phyloP scores from a whole-genome alignment of 2,113 vertebrate genomes.

The Spheniscus mendiculus region DNA sequence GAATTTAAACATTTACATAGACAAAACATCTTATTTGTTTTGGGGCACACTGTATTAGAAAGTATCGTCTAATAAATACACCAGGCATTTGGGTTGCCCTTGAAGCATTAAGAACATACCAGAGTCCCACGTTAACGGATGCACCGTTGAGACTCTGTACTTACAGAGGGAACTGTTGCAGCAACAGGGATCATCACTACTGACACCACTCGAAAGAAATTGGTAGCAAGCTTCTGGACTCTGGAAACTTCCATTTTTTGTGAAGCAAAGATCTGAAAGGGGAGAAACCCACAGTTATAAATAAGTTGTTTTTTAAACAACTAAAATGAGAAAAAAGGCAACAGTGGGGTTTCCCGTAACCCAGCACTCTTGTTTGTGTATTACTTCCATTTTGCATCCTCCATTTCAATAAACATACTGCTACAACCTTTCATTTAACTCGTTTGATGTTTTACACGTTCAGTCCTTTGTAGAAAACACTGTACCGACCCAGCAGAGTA shows the following conservation, averaged over 20 bases:
- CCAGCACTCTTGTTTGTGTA: background rate
- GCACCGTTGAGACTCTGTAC: background rate
- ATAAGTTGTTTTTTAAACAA: background rate
- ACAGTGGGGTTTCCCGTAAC: background rate
- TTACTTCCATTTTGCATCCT: background rate
- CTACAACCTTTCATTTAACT: background rate
- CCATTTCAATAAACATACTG: background rate
- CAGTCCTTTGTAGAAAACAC: background rate
- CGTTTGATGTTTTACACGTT: too few species aligned
- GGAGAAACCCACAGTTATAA: background rate
- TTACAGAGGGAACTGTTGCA: slow-evolving; percentile 88
- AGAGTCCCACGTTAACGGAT: accelerated
- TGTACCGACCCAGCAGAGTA: too few species aligned
- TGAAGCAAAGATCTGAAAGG: slow-evolving; percentile 82
- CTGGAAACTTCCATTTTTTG: slow-evolving; percentile 71
- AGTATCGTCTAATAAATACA: too few species aligned
- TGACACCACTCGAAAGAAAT: slow-evolving; percentile 79
- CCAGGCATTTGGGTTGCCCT: background rate
- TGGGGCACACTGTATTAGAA: background rate
- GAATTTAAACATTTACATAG: accelerated
- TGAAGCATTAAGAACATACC: background rate
- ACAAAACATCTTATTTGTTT: background rate
- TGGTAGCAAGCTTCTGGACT: slow-evolving; percentile 77
- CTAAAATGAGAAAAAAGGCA: background rate
- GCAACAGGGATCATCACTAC: slow-evolving; percentile 90